Base-by-base conservation (phyloP, 2,888 invertebrate genomes). In the Caradrina kadenii region DNA sequence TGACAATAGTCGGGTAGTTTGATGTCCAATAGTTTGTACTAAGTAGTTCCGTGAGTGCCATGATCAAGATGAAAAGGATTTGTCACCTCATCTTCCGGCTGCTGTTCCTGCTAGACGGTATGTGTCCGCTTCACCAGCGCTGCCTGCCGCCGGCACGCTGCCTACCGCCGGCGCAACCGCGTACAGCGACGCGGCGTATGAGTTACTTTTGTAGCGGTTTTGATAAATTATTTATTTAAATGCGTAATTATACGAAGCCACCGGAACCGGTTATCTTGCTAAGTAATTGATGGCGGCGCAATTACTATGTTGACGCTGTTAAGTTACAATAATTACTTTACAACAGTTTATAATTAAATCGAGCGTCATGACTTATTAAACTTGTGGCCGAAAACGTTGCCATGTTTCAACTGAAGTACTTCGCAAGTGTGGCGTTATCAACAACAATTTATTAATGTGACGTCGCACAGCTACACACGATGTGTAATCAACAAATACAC, bases 11-110 rank as follows among this genome's bases (percentile, higher is more conserved):
- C 48, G 83, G 84, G 87, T 83, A 77, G 73, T 78, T 73, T 56
- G 50, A 77, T 80, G 78, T 63, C 61, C 65, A 50, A 31, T 80
- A 66, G 66, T 71, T 64, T 61, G 19, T 68, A 66, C 49, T 72
- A 60, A 62, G 22, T 63, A 71, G 70, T 84, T 80, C 73, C 54
- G 53, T 78, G 84, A 93, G 82, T 83, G 84, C 59, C 56, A 84
- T 92, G 93, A 86, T 91, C 88, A 92, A 92, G 90, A 94, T 94
- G 93, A 92, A 90, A 91, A 91, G 95, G 93, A 94, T 94, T 90
- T 94, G 93, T 83, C 93, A 93, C 83, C 91, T 94, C 81, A 90
- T 94, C 81, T 93, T 94, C 76, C 88, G 93, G 64, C 83, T 94
- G 83, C 89, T 94, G 88, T 95, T 94, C 80, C 86, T 94, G 69